Evolutionary conservation across 2,888 invertebrate genomes (phyloP), one percentile per base, ranked within the genome.

Genomic region (Tineola bisselliella): DNA sequence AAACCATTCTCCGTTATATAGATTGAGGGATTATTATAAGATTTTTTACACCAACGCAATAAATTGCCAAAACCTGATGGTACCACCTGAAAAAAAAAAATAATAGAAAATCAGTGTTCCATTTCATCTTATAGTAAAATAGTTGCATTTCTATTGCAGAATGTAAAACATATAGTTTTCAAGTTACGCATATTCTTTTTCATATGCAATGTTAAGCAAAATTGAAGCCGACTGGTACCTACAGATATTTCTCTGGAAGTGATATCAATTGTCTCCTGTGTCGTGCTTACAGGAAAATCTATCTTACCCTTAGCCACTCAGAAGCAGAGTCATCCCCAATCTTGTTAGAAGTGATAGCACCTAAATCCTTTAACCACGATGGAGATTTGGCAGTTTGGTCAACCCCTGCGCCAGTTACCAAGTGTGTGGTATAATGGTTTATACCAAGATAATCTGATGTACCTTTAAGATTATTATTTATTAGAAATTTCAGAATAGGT

Each of bases 1-100:
- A 84, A 89, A 6, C 90, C 90, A 67, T 90, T 90, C 67, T 91
- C 91, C 1, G 89, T 89, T 48, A 90, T 88, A 66, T 89, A 83
- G 62, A 90, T 88, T 17, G 87, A 83, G 12, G 88, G 84, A 69
- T 89, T 80, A 58, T 88, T 84, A 73, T 90, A 91, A 2, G 84
- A 81, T 54, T 80, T 79, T 70, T 89, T 88, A 68, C 90, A 87
- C 88, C 89, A 90, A 54, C 88, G 87, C 33, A 91, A 72, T 19
- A 90, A 68, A 67, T 89, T 88, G 3, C 88, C 86, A 62, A 90
- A 86, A n/a, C 90, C 91, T 67, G 88, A 86, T 0, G 91, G 91
- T 17, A 88, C 87, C 44, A 88, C 84, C 88, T 89, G 67, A 10
- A 64, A 64, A 6, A 25, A 25, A 25, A n/a, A n/a, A n/a, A n/a